Evolutionary conservation across 2,888 invertebrate genomes (phyloP).

Genomic region (Steinernema carpocapsae): DNA sequence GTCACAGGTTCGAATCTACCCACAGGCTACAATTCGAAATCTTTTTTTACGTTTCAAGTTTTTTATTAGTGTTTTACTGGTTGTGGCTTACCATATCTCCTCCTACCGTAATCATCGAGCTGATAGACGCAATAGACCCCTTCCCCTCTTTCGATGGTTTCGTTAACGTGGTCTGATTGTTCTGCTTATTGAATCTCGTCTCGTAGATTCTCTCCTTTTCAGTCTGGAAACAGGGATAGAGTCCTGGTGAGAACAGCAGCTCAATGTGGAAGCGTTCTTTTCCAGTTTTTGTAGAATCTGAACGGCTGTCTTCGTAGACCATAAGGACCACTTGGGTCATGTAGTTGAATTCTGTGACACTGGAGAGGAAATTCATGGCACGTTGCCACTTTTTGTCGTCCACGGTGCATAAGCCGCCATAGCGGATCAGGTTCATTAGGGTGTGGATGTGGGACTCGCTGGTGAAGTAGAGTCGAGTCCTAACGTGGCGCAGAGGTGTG

Average conservation of each 20-base stretch:
- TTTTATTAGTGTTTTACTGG: background rate
- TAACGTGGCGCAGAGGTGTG: constrained; percentile 94
- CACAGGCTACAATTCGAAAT: too few relatives aligned
- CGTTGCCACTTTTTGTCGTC: constrained; percentile 97
- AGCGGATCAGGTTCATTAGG: constrained; percentile 86
- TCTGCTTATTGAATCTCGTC: constrained; percentile 81
- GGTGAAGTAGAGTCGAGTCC: constrained; percentile 97
- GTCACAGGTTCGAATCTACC: too few relatives aligned
- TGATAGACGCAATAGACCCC: constrained; percentile 20
- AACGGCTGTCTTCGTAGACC: constrained; percentile 95
- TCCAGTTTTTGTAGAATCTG: constrained; percentile 76
- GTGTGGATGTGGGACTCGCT: constrained; percentile 99
- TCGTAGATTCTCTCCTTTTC: constrained; percentile 67
- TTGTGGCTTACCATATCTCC: background rate
- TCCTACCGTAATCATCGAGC: constrained; percentile 34
- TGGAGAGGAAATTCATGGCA: constrained; percentile 96
- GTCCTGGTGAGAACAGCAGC: constrained; percentile 95
- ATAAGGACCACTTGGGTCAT: constrained; percentile 81
- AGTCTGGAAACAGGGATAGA: constrained; percentile 69
- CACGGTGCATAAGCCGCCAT: constrained; percentile 63
- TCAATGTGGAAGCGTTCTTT: constrained; percentile 88
- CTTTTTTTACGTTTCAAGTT: background rate
- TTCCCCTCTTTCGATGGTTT: constrained; percentile 7
- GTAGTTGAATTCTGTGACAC: constrained; percentile 97
- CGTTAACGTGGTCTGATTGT: constrained; percentile 15